Base-by-base conservation (phyloP, 2,113 vertebrate genomes). In the Otis tarda region DNA sequence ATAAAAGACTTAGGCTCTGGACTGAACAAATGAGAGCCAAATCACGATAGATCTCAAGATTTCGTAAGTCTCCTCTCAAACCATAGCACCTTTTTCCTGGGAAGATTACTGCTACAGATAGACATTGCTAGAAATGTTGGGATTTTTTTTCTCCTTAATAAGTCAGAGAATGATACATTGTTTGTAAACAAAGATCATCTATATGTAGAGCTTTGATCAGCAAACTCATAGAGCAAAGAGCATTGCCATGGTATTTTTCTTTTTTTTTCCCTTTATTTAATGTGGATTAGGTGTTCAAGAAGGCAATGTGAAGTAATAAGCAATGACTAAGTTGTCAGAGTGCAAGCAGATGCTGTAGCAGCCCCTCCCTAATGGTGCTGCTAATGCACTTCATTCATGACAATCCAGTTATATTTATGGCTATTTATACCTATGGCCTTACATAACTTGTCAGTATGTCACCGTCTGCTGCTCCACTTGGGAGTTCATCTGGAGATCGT, bases 401-500 rank as follows among this genome's bases (percentile, higher is more conserved):
- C 79, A 85, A 64, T 85, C 90, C 49, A 59, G 9, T 82, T 85
- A 30, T 35, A 86, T 90, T 87, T 90, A 83, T 90, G 75, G 20
- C 71, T 93, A 25, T 94, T 93, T 95, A 69, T 91, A 33, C 31
- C 59, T 70, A 31, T 63, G n/a, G 27, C 79, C 85, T 86, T 70
- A 83, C 25, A 76, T 81, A 79, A 92, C 49, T 79, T 61, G 21
- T 80, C 86, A 89, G 63, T 71, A 6, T 95, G 88, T 97, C 96
- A 92, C 95, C 30, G 50, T 95, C 83, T 71, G 83, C 93, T 93
- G 53, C 89, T 96, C 56, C 78, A 31, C 49, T 27, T 88, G 84
- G 33, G 85, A 81, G 39, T 37, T 94, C 74, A 35, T 94, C 87
- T 94, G 55, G 88, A 93, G 77, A 82, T 83, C 7, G 2, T 89